These are phyloP conservation scores for Cheilosia vulpina DNA, from an alignment of 2,888 invertebrate species.

Conservation along the genomic window DNA sequence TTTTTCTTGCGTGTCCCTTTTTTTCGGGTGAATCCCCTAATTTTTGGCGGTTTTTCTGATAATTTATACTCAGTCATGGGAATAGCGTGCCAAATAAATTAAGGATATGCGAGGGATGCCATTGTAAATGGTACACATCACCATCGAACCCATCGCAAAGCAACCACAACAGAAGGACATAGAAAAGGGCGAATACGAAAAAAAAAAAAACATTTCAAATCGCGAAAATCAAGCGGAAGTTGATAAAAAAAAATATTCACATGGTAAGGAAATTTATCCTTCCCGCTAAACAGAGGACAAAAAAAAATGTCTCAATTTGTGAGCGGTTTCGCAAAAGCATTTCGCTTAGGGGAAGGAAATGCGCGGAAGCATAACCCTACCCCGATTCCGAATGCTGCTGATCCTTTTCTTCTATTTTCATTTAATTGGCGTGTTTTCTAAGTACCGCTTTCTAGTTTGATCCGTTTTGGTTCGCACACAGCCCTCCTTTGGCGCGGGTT, in stretches of 20 bases:
- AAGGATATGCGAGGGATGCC: slow-evolving; percentile 68
- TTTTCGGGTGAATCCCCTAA: slow-evolving; percentile 60
- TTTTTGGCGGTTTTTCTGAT: slow-evolving; percentile 73
- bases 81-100: slow-evolving; percentile 61
- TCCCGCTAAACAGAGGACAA: slow-evolving; percentile 23
- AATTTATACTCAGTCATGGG: slow-evolving; percentile 58
- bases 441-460: slow-evolving; percentile 36
- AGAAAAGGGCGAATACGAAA: slow-evolving; percentile 39
- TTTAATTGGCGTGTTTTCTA: slow-evolving; percentile 60
- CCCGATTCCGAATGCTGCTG: slow-evolving; percentile 30
- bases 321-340: slow-evolving; percentile 15
- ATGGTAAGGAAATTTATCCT: slow-evolving; percentile 38
- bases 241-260: slow-evolving; percentile 39
- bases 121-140: slow-evolving; percentile 61
- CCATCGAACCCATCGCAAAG: slow-evolving; percentile 4
- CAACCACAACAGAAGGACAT: background rate
- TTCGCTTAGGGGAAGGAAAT: slow-evolving; percentile 25
- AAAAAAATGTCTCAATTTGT: slow-evolving; percentile 65
- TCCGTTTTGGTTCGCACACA: slow-evolving; percentile 40
- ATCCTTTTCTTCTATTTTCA: slow-evolving; percentile 55
- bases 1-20: slow-evolving; percentile 43
- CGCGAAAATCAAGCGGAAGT: slow-evolving; percentile 67
- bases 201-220: slow-evolving; percentile 39
- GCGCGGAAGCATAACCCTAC: slow-evolving; percentile 50
- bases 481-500: slow-evolving; percentile 20